Base-by-base conservation (phyloP, 2,797 vertebrate genomes). In the Zenarchopterus dispar region DNA sequence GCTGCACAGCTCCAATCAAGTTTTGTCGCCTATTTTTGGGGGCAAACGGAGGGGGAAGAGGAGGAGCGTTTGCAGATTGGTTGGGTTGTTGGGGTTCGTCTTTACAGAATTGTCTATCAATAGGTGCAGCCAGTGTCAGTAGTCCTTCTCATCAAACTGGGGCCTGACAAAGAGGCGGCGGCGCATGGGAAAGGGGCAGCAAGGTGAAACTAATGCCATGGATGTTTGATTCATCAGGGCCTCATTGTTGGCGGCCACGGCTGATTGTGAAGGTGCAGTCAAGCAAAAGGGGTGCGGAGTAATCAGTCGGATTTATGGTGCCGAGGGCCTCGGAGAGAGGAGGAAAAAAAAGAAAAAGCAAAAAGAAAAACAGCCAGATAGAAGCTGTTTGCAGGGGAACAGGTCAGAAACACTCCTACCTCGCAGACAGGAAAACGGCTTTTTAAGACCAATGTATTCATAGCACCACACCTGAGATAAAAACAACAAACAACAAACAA, bases 211-310 rank as follows among this genome's bases (percentile, higher is more conserved):
- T 97, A 98, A 98, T 98, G 95, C 96, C 93, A 94, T 95, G 94
- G 96, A 97, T 96, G 95, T 97, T 97, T 96, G 95, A 98, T 98
- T 98, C 97, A 98, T 98, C 96, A 97, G 96, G 94, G 96, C 95
- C 95, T 96, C 96, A 98, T 98, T 98, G 97, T 98, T 96, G 88
- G 88, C 88, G 82, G 85, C 87, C 94, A 85, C 94, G 95, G 96
- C 95, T 97, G 96, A 96, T 98, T 98, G 97, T 97, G 95, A 96
- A 96, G 95, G 93, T 95, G 94, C 96, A 97, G 95, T 94, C 94
- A 97, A 98, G 96, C 95, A 96, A 96, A 96, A 96, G 95, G 96
- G 95, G 81, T 95, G 94, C 94, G 95, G 95, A 95, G 95, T 89
- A 98, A 97, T 98, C 96, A 97, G 95, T 95, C 88, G 95, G 95